Evolutionary conservation across 1,140 invertebrate genomes (phyloP), one percentile per base, ranked within the genome.

Genomic region (Microplitis mediator): DNA sequence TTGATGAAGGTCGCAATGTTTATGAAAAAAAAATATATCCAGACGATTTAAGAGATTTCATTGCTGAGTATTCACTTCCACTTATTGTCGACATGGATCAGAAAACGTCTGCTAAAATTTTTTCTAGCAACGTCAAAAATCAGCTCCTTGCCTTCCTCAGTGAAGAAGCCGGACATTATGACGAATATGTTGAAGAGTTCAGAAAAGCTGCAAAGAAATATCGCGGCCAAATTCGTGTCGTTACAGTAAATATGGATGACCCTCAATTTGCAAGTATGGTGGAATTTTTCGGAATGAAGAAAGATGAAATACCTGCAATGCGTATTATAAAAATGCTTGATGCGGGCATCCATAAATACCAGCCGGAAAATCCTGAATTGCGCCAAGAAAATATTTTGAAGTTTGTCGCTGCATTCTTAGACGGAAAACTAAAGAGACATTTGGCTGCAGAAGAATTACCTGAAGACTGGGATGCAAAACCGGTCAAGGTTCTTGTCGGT

Each of bases 241-340:
- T 99, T 9, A 95, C 94, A 69, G 97, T 99, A 82, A 93, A 99
- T 86, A 92, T 94, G 51, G 95, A 96, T 81, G 95, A 98, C 85
- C 93, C 97, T 84, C 98, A 99, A 82, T 98, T 99, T 85, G 92
- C 93, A 76, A 92, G 97, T 81, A 99, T 99, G 82, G 90, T 99
- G 79, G 98, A 99, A 88, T 99, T 98, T 95, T 99, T 99, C 85
- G 98, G 98, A 76, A 94, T 99, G 91, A 97, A 95, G 87, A 94
- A 94, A 80, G 92, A 94, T 14, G 95, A 99, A 81, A 91, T 96
- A 9, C 98, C 98, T 9, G 91, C 95, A 6, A 94, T 98, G 83
- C 92, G 98, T 79, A 88, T 99, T 58, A 99, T 99, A 83, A 93
- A 93, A 0, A 45, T 45, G 71, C 88, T 99, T 60, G 96, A 97